These are phyloP conservation scores for Dipus sagitta DNA, from an alignment of 2,797 vertebrate species.

Conservation along the genomic window DNA sequence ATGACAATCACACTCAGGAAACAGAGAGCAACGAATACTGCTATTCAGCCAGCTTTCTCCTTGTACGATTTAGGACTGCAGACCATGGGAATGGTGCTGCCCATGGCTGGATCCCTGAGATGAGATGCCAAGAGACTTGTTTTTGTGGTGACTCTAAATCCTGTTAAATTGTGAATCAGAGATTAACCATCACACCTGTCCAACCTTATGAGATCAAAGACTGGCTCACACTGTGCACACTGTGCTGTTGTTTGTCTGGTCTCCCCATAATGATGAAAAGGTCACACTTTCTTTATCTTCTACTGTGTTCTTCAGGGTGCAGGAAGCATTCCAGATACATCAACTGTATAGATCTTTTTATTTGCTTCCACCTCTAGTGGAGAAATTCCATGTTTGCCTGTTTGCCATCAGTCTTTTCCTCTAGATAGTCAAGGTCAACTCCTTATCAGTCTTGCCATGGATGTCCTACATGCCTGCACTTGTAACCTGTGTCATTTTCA, in stretches of 20 bases:
- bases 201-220: fast-evolving
- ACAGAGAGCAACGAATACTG: too few species aligned
- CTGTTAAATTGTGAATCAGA: too few species aligned
- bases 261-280: too few species aligned
- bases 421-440: neutral
- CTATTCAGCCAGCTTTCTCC: too few species aligned
- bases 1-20: too few species aligned
- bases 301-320: neutral
- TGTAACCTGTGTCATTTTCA: neutral
- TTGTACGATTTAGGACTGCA: too few species aligned
- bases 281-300: neutral
- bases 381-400: neutral
- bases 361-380: neutral
- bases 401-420: neutral
- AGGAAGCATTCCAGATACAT: neutral
- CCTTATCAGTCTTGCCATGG: too few species aligned
- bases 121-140: too few species aligned
- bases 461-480: neutral
- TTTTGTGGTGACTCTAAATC: too few species aligned
- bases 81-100: too few species aligned
- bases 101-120: too few species aligned
- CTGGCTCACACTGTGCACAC: neutral
- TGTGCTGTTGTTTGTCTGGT: neutral
- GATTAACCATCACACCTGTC: neutral
- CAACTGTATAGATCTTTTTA: neutral